phyloP scores from a whole-genome alignment of 2,888 invertebrate species.

The Orchesella flavescens region DNA sequence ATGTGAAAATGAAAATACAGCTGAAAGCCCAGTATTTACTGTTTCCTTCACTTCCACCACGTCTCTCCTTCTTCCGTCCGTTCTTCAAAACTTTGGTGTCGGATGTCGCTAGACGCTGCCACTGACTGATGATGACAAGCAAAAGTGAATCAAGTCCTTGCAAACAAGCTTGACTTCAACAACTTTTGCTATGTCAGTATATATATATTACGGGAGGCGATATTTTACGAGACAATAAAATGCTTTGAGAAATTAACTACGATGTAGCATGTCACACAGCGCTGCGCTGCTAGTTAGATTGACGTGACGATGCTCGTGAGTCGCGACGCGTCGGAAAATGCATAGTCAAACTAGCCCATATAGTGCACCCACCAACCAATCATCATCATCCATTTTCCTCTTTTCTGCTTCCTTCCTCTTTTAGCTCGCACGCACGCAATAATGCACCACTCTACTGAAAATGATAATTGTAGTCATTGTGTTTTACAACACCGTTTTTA shows the following conservation, averaged over 20 bases:
- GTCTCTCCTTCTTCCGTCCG: conserved; percentile 16
- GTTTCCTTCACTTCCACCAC: background rate
- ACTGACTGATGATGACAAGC: too few relatives aligned
- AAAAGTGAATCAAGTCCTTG: too few relatives aligned
- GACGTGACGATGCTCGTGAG: background rate
- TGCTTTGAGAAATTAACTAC: too few relatives aligned
- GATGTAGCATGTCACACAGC: too few relatives aligned
- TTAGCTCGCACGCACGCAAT: conserved; percentile 24
- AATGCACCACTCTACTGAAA: background rate
- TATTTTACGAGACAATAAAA: too few relatives aligned
- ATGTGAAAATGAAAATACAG: background rate
- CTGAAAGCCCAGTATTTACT: background rate
- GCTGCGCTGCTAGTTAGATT: too few relatives aligned
- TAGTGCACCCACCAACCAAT: background rate
- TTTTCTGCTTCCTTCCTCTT: conserved; percentile 9
- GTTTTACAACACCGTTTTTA: conserved; percentile 20
- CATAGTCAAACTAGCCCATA: background rate
- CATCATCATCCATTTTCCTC: background rate
- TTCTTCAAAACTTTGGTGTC: too few relatives aligned
- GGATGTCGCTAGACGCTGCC: too few relatives aligned
- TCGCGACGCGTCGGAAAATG: background rate
- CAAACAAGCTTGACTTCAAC: too few relatives aligned
- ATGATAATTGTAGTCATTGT: conserved; percentile 29
- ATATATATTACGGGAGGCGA: too few relatives aligned
- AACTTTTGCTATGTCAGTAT: too few relatives aligned